These are phyloP conservation scores for Enoplosus armatus DNA, from an alignment of 2,797 vertebrate genomes.

Conservation along the genomic window DNA sequence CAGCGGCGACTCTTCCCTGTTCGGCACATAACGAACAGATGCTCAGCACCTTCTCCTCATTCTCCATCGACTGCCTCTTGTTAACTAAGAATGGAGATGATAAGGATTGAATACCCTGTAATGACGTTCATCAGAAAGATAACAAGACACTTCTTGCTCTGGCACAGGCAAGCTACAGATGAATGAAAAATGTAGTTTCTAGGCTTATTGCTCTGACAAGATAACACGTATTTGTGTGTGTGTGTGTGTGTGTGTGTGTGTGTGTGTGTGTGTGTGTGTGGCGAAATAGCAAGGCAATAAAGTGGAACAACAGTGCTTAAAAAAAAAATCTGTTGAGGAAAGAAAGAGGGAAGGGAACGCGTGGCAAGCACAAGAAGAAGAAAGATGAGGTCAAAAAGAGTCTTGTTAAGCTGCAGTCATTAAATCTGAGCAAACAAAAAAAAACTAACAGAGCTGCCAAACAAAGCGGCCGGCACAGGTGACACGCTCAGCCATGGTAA, in stretches of 20 bases:
- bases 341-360: constrained; percentile 11
- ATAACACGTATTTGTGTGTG: constrained; percentile 17
- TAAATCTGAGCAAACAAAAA: constrained; percentile 57
- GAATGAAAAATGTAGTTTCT: constrained; percentile 43
- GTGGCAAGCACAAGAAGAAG: constrained; percentile 38
- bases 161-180: background rate
- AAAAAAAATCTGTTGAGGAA: constrained; percentile 9
- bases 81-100: constrained; percentile 42
- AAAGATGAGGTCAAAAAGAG: constrained; percentile 36
- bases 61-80: constrained; percentile 34
- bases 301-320: constrained; percentile 27
- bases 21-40: constrained; percentile 64
- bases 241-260: no score
- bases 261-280: background rate
- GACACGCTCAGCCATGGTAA: constrained; percentile 54
- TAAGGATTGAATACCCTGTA: constrained; percentile 9
- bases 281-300: constrained; percentile 34
- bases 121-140: constrained; percentile 31
- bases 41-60: constrained; percentile 36
- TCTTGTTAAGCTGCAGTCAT: constrained; percentile 62
- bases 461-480: constrained; percentile 48
- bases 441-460: constrained; percentile 27
- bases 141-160: background rate
- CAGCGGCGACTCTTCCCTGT: constrained; percentile 1
- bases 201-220: constrained; percentile 27